phyloP scores from a whole-genome alignment of 1,140 invertebrate species.

The Globodera rostochiensis region DNA sequence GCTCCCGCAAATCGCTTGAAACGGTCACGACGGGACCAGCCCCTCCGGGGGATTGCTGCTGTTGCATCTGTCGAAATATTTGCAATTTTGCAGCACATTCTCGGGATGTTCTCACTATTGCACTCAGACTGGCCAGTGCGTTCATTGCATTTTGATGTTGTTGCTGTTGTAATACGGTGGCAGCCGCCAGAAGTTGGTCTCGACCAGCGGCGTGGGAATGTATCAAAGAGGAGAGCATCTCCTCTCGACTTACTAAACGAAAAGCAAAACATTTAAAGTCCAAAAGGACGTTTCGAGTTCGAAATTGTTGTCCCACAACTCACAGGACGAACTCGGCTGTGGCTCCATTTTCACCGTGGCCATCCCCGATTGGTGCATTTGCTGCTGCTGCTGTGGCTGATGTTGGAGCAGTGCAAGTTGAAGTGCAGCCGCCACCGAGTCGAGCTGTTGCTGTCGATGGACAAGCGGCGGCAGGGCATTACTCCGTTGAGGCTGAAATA shows the following conservation, averaged over 20 bases:
- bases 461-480: not conserved
- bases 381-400: not conserved
- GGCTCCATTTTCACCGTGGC: not conserved
- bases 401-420: conserved; percentile 26
- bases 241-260: conserved; percentile 12
- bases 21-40: not conserved
- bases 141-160: conserved; percentile 22
- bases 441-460: not conserved
- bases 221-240: conserved; percentile 21
- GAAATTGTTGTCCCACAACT: not conserved
- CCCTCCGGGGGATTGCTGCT: not conserved
- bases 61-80: conserved; percentile 12
- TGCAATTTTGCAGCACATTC: not conserved
- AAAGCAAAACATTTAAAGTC: not conserved
- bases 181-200: conserved; percentile 25
- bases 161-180: conserved; percentile 10
- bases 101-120: not conserved
- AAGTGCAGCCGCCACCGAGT: not conserved
- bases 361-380: not conserved
- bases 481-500: not conserved
- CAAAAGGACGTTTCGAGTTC: not conserved
- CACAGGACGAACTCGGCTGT: not conserved
- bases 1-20: not conserved
- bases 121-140: conserved; percentile 24
- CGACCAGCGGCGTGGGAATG: conserved; percentile 15